A percentile compares a stretch with the other conserved stretches of the same genome.
Evolutionary conservation across 2,797 vertebrate species (phyloP).

Genomic region (Gymnoscopelus microlampas): DNA sequence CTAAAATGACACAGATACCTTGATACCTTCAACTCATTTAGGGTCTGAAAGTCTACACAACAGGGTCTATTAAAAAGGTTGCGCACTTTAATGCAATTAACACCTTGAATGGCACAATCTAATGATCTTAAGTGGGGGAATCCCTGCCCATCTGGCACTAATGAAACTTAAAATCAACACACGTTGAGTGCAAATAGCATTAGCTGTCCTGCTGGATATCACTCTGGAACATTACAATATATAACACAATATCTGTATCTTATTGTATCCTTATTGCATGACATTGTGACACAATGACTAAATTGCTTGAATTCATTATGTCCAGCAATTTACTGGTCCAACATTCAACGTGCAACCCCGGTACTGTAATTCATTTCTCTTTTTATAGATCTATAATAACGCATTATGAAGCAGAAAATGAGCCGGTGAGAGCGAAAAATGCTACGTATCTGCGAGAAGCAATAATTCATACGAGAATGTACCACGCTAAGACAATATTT

Average conservation of each 20-base stretch:
- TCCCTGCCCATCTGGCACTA: no score
- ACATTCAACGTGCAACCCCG: not conserved
- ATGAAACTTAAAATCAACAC: no score
- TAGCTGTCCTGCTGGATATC: no score
- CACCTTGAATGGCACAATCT: no score
- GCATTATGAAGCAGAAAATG: not conserved
- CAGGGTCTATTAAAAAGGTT: no score
- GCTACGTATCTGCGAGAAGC: slow-evolving; percentile 17
- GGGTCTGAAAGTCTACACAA: no score
- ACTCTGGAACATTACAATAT: no score
- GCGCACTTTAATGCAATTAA: no score
- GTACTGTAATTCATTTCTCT: not conserved
- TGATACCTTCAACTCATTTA: no score
- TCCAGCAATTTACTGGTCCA: not conserved
- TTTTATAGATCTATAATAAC: not conserved
- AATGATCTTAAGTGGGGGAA: no score
- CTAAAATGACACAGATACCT: no score
- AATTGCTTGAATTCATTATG: not conserved
- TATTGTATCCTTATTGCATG: not conserved
- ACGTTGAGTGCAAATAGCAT: no score
- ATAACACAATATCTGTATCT: not conserved
- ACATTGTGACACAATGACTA: not conserved
- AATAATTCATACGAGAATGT: slow-evolving; percentile 60
- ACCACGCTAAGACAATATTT: slow-evolving; percentile 56
- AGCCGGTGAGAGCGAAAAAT: slow-evolving; percentile 24